phyloP scores from a whole-genome alignment of 2,113 vertebrate genomes.

The Sturnira hondurensis region DNA sequence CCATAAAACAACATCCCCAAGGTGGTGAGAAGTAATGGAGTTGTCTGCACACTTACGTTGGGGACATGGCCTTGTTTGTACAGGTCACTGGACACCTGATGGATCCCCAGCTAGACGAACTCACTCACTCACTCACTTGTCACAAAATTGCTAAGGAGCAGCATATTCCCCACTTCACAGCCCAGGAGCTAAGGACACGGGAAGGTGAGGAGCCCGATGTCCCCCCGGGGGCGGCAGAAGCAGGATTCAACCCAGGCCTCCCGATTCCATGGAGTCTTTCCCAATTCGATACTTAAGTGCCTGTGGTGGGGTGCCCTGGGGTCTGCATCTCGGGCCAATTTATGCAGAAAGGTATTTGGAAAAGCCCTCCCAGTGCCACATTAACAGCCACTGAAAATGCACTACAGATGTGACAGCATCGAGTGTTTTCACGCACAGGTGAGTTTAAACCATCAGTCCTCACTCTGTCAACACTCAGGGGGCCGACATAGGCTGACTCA shows the following conservation, averaged over 20 bases:
- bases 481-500: too few relatives aligned
- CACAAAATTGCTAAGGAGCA: not conserved
- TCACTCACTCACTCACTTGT: not conserved
- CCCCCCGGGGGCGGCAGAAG: not conserved
- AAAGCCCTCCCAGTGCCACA: not conserved
- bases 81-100: not conserved
- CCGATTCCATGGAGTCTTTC: not conserved
- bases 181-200: not conserved
- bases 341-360: too few relatives aligned
- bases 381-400: not conserved
- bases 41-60: rapidly evolving
- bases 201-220: not conserved
- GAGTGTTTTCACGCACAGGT: not conserved
- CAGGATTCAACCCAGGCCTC: not conserved
- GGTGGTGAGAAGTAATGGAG: not conserved
- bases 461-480: not conserved
- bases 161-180: not conserved
- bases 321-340: not conserved
- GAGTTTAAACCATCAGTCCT: not conserved
- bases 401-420: not conserved
- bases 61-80: not conserved
- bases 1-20: not conserved
- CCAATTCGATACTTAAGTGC: not conserved
- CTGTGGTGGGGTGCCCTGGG: too few relatives aligned
- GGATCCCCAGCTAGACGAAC: not conserved